A percentile compares a stretch with the other conserved stretches of the same genome.
Evolutionary conservation across 2,113 vertebrate species (phyloP).

Genomic region (Condylura cristata): DNA sequence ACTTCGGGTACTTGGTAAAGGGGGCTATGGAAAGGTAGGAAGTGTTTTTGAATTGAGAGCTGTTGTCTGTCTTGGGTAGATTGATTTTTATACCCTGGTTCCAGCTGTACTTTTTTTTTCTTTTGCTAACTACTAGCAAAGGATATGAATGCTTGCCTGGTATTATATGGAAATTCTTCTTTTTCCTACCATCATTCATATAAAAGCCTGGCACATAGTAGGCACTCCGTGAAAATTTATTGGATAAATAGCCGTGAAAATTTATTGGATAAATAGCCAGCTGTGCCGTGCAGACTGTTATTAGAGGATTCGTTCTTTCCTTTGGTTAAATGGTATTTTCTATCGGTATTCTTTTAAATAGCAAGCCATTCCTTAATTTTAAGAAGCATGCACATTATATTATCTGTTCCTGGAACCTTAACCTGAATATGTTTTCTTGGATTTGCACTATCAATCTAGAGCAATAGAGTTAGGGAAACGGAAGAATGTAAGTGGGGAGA

Average conservation of each 20-base stretch:
- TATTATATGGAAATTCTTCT: neutral
- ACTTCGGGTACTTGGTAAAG: slow-evolving; percentile 97
- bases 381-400: neutral
- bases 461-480: slow-evolving; percentile 26
- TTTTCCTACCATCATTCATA: neutral
- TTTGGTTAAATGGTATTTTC: slow-evolving; percentile 8
- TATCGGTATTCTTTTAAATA: slow-evolving; percentile 7
- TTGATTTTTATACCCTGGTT: neutral
- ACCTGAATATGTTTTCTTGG: slow-evolving; percentile 55
- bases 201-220: neutral
- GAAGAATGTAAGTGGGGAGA: slow-evolving; percentile 4
- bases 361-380: neutral
- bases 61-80: slow-evolving; percentile 52
- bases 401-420: slow-evolving; percentile 11
- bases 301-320: neutral
- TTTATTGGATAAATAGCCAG: neutral
- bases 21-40: slow-evolving; percentile 98
- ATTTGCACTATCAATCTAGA: slow-evolving; percentile 47
- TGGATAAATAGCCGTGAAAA: neutral
- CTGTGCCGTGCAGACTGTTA: neutral
- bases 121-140: slow-evolving; percentile 18
- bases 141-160: neutral
- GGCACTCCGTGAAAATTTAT: neutral
- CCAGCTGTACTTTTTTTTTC: slow-evolving; percentile 27
- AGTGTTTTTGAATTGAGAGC: slow-evolving; percentile 46